These are phyloP conservation scores for Muscidifurax raptorellus DNA, from an alignment of 1,140 invertebrate species.

Conservation along the genomic window DNA sequence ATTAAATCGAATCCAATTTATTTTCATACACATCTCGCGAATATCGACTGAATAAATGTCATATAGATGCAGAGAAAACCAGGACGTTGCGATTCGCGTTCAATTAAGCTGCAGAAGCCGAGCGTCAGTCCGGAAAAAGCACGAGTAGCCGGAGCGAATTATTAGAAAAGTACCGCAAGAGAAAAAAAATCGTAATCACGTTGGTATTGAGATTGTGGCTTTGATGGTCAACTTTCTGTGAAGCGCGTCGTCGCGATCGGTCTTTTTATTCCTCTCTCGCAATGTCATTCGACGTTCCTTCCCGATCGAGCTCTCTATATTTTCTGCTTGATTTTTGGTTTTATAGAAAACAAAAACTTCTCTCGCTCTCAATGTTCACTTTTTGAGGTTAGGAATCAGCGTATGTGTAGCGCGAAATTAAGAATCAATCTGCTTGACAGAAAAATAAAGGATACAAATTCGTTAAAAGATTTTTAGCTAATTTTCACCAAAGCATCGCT, in stretches of 20 bases:
- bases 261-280: not conserved
- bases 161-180: conserved; percentile 11
- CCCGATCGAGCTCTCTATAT: too few species aligned
- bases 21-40: not conserved
- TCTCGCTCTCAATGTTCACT: too few species aligned
- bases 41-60: not conserved
- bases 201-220: not conserved
- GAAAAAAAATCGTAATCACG: not conserved
- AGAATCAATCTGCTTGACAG: too few species aligned
- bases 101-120: not conserved
- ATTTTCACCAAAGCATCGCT: too few species aligned
- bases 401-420: too few species aligned
- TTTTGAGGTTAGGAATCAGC: too few species aligned
- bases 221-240: not conserved
- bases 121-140: not conserved
- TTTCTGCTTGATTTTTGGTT: too few species aligned
- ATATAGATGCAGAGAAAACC: not conserved
- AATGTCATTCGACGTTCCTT: not conserved
- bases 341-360: too few species aligned
- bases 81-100: not conserved
- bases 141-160: not conserved
- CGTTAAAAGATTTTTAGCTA: too few species aligned
- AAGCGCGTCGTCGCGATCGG: not conserved
- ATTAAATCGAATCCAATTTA: too few species aligned
- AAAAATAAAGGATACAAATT: too few species aligned